Conservation (phyloP, 2,888 invertebrate species). For the Hipparchia semele region DNA sequence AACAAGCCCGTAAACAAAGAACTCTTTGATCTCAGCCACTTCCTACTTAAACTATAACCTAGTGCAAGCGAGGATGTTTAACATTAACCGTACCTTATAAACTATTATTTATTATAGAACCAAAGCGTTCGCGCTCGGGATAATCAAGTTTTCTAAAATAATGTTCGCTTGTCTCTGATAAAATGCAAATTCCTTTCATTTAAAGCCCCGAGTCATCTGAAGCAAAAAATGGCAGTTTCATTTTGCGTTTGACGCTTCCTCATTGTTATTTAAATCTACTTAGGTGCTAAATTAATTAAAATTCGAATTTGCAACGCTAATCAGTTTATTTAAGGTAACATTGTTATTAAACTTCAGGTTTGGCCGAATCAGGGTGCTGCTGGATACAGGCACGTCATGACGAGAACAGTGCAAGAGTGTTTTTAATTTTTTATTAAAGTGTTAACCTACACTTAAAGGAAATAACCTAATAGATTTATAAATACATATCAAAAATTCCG, state of each 20-base stretch:
- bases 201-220: not conserved
- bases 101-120: not conserved
- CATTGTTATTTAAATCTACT: conserved; percentile 11
- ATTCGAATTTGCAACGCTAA: not conserved
- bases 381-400: too few relatives aligned
- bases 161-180: conserved; percentile 10
- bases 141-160: conserved; percentile 1
- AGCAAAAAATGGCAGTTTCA: conserved; percentile 6
- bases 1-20: not conserved
- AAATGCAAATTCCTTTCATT: conserved; percentile 15
- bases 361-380: too few relatives aligned
- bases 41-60: not conserved
- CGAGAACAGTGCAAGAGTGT: too few relatives aligned
- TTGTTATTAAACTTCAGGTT: too few relatives aligned
- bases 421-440: too few relatives aligned
- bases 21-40: not conserved
- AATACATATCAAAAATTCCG: too few relatives aligned
- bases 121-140: not conserved
- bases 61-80: conserved; percentile 7
- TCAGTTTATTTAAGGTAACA: not conserved
- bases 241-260: conserved; percentile 11
- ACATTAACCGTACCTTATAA: conserved; percentile 8
- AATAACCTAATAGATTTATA: too few relatives aligned
- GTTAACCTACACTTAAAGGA: too few relatives aligned
- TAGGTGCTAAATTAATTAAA: conserved; percentile 2